phyloP scores from a whole-genome alignment of 2,888 invertebrate species.

The Netelia fuscicornis region DNA sequence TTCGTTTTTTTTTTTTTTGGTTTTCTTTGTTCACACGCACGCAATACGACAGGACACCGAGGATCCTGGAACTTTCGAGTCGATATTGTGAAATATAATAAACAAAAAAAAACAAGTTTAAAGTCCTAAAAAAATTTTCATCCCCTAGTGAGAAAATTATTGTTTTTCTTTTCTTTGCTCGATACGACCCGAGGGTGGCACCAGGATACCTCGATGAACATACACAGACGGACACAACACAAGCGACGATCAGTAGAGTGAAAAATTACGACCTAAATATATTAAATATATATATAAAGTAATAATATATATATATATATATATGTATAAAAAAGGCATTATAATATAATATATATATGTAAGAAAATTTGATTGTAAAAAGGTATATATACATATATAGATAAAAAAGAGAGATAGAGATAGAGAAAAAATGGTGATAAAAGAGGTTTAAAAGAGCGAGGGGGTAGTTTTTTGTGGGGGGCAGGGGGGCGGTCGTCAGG shows the following conservation, averaged over 20 bases:
- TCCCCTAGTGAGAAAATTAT: background rate
- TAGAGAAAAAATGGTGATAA: constrained; percentile 67
- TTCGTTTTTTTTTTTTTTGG: background rate
- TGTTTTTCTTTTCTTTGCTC: background rate
- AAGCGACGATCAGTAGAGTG: constrained; percentile 73
- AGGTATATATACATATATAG: constrained; percentile 66
- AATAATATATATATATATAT: constrained; percentile 71
- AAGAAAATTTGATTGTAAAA: constrained; percentile 65
- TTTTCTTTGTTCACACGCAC: constrained; percentile 51
- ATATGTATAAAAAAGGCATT: constrained; percentile 70
- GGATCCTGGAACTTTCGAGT: constrained; percentile 42
- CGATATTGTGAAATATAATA: background rate
- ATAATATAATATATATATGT: constrained; percentile 71
- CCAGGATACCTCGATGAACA: constrained; percentile 54
- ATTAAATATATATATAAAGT: constrained; percentile 70
- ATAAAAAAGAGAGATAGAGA: constrained; percentile 57
- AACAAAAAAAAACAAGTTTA: constrained; percentile 1
- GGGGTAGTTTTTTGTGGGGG: background rate
- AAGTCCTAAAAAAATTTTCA: background rate
- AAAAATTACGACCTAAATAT: constrained; percentile 68
- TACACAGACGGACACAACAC: constrained; percentile 75
- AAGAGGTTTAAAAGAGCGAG: constrained; percentile 8
- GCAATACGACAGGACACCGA: constrained; percentile 60
- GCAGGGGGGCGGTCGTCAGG: constrained; percentile 42
- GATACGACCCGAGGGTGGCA: background rate